Conservation (phyloP, 2,113 vertebrate genomes). For the Oreochromis aureus region DNA sequence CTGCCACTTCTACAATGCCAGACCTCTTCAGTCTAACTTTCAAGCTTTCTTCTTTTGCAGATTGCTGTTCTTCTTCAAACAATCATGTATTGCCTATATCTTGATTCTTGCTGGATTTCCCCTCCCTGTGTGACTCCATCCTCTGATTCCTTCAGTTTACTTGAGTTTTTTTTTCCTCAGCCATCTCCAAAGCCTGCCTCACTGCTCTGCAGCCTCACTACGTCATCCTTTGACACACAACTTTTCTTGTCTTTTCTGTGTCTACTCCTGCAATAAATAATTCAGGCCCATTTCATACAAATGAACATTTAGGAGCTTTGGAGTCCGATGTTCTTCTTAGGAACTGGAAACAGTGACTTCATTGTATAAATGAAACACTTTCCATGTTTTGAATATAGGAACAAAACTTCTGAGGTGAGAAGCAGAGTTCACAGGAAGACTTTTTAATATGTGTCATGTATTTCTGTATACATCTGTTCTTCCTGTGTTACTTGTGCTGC, state of each 20-base stretch:
- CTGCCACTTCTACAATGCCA: accelerated
- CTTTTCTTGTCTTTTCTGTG: background rate
- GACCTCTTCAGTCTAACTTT: background rate
- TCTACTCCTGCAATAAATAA: background rate
- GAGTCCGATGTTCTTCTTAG: background rate
- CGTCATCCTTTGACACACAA: background rate
- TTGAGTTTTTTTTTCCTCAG: accelerated
- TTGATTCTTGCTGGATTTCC: background rate
- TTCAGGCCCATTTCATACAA: background rate
- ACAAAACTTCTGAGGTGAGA: background rate
- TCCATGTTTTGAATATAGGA: background rate
- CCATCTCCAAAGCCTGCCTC: background rate
- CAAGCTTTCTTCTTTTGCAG: background rate
- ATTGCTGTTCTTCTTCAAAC: background rate
- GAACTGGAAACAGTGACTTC: background rate
- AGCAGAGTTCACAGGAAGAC: background rate
- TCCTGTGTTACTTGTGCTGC: background rate
- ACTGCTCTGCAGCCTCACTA: background rate
- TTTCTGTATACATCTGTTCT: background rate
- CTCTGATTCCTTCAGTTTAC: background rate
- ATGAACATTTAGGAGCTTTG: background rate
- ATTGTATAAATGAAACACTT: background rate
- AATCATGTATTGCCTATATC: background rate
- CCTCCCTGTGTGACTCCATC: background rate
- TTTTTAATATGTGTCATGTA: too few species aligned